Percentiles rank a stretch among this genome's conserved stretches.
Evolutionary conservation across 1,140 invertebrate species (phyloP).

Genomic region (Euura lappo): DNA sequence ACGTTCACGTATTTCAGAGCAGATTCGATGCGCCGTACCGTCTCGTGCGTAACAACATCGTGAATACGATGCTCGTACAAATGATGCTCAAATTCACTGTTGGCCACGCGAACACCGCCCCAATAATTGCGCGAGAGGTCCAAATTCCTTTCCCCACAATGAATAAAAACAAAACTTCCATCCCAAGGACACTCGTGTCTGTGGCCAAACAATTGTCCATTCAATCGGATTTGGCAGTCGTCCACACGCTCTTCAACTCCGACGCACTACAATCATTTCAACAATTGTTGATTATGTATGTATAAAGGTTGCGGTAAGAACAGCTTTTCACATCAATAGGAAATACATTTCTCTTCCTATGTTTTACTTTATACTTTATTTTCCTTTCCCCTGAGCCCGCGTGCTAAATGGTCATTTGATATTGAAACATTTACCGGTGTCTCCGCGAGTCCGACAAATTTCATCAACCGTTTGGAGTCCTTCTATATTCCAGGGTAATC

Average conservation of each 20-base stretch:
- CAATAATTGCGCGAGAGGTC: conserved; percentile 81
- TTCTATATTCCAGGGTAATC: too few relatives aligned
- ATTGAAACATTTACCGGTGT: too few relatives aligned
- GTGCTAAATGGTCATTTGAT: too few relatives aligned
- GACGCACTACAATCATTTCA: conserved; percentile 64
- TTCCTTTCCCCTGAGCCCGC: too few relatives aligned
- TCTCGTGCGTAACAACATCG: conserved; percentile 78
- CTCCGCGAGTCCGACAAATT: too few relatives aligned
- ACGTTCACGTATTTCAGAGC: conserved; percentile 85
- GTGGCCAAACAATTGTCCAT: conserved; percentile 87
- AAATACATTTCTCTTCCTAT: too few relatives aligned
- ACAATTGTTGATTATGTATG: conserved; percentile 3
- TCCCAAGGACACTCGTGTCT: conserved; percentile 87
- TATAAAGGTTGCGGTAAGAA: background rate
- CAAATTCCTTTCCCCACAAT: conserved; percentile 84
- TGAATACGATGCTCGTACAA: conserved; percentile 83
- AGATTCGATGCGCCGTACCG: conserved; percentile 72
- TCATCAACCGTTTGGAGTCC: too few relatives aligned
- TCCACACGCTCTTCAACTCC: conserved; percentile 86
- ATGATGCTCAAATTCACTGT: conserved; percentile 87
- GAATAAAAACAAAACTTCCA: conserved; percentile 91
- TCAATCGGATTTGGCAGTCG: conserved; percentile 87
- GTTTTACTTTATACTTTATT: too few relatives aligned
- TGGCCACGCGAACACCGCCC: conserved; percentile 94
- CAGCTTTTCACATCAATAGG: too few relatives aligned